These are phyloP conservation scores for Coranthus polyacanthus DNA, from an alignment of 2,797 vertebrate genomes.

Conservation along the genomic window DNA sequence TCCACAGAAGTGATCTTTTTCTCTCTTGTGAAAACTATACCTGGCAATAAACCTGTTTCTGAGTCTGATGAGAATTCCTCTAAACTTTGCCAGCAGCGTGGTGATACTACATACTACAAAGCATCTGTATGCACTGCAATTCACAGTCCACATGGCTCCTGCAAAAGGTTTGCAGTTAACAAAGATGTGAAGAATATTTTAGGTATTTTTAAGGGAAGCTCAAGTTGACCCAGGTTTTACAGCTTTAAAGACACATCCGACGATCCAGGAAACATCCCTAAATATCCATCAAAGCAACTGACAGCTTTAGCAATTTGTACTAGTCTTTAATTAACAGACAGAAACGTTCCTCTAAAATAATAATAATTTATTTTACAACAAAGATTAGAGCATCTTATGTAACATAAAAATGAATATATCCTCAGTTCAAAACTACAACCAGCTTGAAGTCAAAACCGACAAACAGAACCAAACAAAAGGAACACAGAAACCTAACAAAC, in stretches of 20 bases:
- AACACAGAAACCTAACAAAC: conserved; percentile 23
- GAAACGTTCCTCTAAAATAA: conserved; percentile 51
- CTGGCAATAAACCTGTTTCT: no score
- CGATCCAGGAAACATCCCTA: not conserved
- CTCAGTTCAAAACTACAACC: conserved; percentile 50
- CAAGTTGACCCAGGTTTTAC: not conserved
- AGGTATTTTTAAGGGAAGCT: no score
- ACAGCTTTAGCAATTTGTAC: not conserved
- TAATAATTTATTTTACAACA: conserved; percentile 63
- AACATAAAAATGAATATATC: conserved; percentile 46
- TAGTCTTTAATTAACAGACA: conserved; percentile 3
- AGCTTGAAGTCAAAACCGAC: conserved; percentile 46
- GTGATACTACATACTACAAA: not conserved
- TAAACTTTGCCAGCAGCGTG: no score
- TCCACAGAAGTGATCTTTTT: no score
- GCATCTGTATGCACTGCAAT: no score
- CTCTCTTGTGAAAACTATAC: no score
- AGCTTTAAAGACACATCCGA: conserved; percentile 2
- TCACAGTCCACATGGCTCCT: no score
- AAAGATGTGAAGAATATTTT: no score
- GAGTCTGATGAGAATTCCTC: no score
- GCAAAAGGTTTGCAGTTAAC: no score
- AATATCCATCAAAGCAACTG: not conserved
- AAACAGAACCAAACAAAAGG: conserved; percentile 49
- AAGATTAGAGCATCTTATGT: conserved; percentile 44